Percentiles rank a stretch among this genome's conserved stretches.
Evolutionary conservation across 2,888 invertebrate species (phyloP).

Genomic region (Chloromyia formosa): DNA sequence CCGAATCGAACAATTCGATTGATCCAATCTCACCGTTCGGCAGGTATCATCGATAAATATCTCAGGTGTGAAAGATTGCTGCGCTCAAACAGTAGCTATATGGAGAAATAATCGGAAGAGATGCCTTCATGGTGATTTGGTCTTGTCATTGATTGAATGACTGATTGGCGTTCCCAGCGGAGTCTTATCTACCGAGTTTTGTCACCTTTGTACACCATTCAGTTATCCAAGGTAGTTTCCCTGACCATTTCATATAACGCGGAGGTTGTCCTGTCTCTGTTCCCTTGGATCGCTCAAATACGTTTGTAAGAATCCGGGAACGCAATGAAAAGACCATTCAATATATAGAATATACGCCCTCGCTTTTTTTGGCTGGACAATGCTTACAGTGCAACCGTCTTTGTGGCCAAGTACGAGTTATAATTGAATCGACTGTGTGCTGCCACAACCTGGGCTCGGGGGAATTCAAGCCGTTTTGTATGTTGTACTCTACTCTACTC

Average conservation of each 20-base stretch:
- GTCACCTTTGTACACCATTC: conserved; percentile 30
- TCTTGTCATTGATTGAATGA: conserved; percentile 38
- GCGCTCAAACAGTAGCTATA: conserved; percentile 25
- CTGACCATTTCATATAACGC: not conserved
- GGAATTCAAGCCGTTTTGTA: conserved; percentile 11
- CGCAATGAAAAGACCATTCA: conserved; percentile 29
- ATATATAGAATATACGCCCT: conserved; percentile 10
- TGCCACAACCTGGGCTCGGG: not conserved
- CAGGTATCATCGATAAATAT: conserved; percentile 34
- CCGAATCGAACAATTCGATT: conserved; percentile 5
- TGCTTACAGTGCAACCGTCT: not conserved
- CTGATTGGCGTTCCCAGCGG: conserved; percentile 38
- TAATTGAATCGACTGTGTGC: conserved; percentile 32
- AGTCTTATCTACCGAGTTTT: conserved; percentile 6
- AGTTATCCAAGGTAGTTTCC: not conserved
- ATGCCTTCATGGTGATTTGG: conserved; percentile 30
- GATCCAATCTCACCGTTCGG: conserved; percentile 24
- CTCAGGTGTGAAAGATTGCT: conserved; percentile 31
- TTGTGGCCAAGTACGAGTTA: not conserved
- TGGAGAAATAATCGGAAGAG: conserved; percentile 15
- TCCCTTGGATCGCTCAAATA: not conserved
- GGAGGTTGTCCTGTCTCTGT: too few relatives aligned
- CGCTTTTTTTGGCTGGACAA: conserved; percentile 20
- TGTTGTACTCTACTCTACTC: too few relatives aligned
- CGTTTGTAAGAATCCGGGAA: not conserved